phyloP scores from a whole-genome alignment of 2,888 invertebrate species.

The Prosopocoilus inquinatus region DNA sequence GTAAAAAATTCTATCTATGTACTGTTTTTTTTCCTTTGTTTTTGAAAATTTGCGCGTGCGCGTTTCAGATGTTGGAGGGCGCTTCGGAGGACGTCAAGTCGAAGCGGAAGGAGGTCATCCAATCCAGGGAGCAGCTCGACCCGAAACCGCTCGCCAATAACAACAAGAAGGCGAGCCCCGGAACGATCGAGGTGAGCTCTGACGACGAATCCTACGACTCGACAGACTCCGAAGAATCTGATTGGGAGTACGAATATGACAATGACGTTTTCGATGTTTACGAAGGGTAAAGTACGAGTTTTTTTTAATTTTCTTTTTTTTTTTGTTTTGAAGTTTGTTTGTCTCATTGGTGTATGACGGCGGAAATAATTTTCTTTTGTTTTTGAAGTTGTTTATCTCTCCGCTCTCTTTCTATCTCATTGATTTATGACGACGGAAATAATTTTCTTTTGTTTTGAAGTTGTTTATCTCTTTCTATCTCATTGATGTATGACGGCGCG shows the following conservation, averaged over 20 bases:
- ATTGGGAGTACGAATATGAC: conserved; percentile 2
- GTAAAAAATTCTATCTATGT: neutral
- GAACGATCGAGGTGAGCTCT: conserved; percentile 21
- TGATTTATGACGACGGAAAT: too few relatives aligned
- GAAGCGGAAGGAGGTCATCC: conserved; percentile 56
- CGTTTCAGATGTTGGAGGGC: conserved; percentile 60
- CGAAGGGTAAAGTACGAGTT: conserved; percentile 2
- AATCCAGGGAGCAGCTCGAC: conserved; percentile 49
- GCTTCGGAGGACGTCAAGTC: conserved; percentile 60
- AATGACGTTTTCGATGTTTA: conserved; percentile 8
- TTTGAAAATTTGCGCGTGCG: neutral
- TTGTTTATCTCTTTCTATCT: too few relatives aligned
- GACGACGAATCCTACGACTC: conserved; percentile 11
- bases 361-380: too few relatives aligned
- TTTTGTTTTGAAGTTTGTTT: too few relatives aligned
- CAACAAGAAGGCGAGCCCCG: neutral
- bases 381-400: too few relatives aligned
- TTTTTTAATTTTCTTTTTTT: too few relatives aligned
- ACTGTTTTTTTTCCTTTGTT: neutral
- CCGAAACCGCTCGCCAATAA: neutral
- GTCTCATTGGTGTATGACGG: too few relatives aligned
- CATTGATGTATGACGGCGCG: too few relatives aligned
- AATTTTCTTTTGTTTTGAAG: too few relatives aligned
- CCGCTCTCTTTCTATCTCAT: too few relatives aligned
- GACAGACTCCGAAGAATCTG: conserved; percentile 1